phyloP scores from a whole-genome alignment of 1,140 invertebrate genomes.

The Himalopsyche phryganea region DNA sequence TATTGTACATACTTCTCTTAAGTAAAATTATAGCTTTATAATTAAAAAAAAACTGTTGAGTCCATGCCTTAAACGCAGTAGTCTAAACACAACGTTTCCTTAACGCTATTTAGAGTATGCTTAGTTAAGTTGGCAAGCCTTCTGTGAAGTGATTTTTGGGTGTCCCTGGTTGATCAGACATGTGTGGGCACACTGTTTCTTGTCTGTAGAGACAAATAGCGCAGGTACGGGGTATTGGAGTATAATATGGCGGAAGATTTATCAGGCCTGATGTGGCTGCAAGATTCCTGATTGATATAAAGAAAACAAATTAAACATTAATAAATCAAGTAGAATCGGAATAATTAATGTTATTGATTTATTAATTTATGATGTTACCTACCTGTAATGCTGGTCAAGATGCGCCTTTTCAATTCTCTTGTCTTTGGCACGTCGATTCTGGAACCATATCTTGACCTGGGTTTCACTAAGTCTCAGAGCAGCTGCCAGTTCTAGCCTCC shows the following conservation, averaged over 20 bases:
- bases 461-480: conserved; percentile 82
- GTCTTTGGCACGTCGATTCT: conserved; percentile 92
- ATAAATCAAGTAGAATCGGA: no score
- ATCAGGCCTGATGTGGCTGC: conserved; percentile 17
- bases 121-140: no score
- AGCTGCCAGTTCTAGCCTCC: conserved; percentile 83
- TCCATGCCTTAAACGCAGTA: no score
- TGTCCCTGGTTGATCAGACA: background rate
- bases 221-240: conserved; percentile 3
- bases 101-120: no score
- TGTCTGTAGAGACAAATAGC: conserved; percentile 15
- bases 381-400: conserved; percentile 92
- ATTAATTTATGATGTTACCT: no score
- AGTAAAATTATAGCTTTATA: no score
- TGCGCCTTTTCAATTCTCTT: conserved; percentile 95
- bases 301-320: no score
- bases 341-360: no score
- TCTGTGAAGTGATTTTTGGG: background rate
- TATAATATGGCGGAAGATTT: conserved; percentile 8
- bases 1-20: no score
- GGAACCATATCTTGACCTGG: conserved; percentile 97
- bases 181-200: background rate
- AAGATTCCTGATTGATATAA: conserved; percentile 14
- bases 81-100: no score
- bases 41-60: no score